Conservation (phyloP, 1,140 invertebrate genomes). For the Macrobrachium nipponense region DNA sequence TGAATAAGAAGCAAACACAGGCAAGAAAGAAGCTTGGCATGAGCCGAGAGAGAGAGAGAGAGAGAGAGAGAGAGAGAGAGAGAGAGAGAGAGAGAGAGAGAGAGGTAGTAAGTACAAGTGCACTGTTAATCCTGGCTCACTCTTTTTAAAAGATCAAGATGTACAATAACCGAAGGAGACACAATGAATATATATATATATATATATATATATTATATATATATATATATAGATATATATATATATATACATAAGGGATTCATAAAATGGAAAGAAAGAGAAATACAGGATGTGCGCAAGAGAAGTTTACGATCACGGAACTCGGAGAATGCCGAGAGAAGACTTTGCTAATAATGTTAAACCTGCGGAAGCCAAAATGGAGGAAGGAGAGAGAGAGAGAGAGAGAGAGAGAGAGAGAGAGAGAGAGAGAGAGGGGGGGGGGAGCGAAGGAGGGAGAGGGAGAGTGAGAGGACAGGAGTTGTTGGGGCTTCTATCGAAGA, state of each 20-base stretch:
- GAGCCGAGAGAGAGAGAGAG: background rate
- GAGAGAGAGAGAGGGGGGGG: background rate
- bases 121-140: background rate
- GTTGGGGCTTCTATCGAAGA: background rate
- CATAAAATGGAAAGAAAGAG: no score
- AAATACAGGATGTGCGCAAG: no score
- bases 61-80: constrained; percentile 17
- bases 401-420: background rate
- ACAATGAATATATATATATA: no score
- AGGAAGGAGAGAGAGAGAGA: background rate
- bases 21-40: background rate
- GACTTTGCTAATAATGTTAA: background rate
- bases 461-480: background rate
- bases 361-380: background rate
- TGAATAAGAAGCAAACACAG: background rate
- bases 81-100: background rate
- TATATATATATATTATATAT: no score
- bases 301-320: no score
- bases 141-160: background rate
- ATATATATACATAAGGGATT: no score
- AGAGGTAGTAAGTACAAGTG: background rate
- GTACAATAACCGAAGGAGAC: no score
- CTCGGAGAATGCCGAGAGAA: background rate
- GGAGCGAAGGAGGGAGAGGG: background rate
- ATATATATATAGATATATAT: no score